Evolutionary conservation across 2,797 vertebrate species (phyloP), one percentile per base, ranked within the genome.

Genomic region (Philypnodon macrostomus): DNA sequence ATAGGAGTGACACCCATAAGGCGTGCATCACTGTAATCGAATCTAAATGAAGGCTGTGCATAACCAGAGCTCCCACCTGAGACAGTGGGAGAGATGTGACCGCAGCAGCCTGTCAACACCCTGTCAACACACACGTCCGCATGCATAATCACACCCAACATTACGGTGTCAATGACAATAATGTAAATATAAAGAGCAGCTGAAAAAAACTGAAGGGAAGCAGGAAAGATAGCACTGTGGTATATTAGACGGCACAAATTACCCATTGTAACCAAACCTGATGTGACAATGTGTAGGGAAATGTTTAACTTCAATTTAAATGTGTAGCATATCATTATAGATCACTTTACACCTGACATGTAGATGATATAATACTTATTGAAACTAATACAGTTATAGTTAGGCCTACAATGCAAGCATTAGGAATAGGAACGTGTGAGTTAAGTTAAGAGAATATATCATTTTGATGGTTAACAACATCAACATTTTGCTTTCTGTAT

Each of bases 1-100:
- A 87, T 86, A 84, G 89, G 90, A 91, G 87, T 91, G 91, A 92
- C 89, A 91, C 85, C 87, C 87, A 85, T 89, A 88, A 87, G 87
- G 86, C 79, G 75, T 81, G 81, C 87, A 83, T 91, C 89, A 90
- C 84, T 80, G 80, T 90, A 90, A 91, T 92, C 84, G 87, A 90
- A 88, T 88, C 87, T 91, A 91, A 92, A 91, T 90, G 89, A 91
- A 90, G 84, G 69, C 80, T 79, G 75, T 71, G 87, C 86, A 85
- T 79, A 79, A 82, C 79, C 75, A 78, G 75, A 63, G 81, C 80
- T 80, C 79, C 76, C 89, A 89, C 89, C 90, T 90, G 90, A 87
- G 89, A 88, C 82, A 79, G 68, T 67, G 73, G 75, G 56, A 80
- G 71, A 80, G 81, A 88, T 82, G 83, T 81, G 84, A 88, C 85